Base-by-base conservation (phyloP, 2,797 vertebrate species). In the Clarias laeviceps region DNA sequence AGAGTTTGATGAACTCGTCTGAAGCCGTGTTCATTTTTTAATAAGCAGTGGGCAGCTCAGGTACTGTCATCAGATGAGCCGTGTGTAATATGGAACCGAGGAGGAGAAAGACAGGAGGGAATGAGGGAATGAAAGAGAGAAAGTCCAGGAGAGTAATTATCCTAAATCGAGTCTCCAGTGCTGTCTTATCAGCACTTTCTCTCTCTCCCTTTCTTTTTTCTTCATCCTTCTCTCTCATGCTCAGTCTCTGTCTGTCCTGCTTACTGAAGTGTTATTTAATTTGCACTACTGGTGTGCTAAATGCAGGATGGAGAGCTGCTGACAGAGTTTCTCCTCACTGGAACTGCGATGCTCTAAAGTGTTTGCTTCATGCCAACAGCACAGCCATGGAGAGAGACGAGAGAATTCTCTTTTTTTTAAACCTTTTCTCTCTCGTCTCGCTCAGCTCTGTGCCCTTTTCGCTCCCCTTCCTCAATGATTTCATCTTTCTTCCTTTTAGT, bases 21-120 rank as follows among this genome's bases (percentile, higher is more conserved):
- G 89, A 93, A 93, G 90, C 91, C 89, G 82, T 91, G 90, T 90
- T 93, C 91, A 87, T 84, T 94, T 94, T 94, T 93, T 94, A 94
- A 95, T 95, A 94, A 94, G 94, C 92, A 91, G 91, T 93, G 93
- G 93, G 92, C 93, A 94, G 93, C 92, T 92, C 93, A 93, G 93
- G 93, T 90, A 82, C 92, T 92, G 91, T 92, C 91, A 89, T 92
- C 91, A 88, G 69, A 92, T 92, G 90, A 93, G 90, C 93, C 91
- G 92, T 91, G 93, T 91, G 91, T 91, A 93, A 93, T 95, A 94
- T 95, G 50, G 61, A 84, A 84, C 69, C 92, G 93, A 93, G 84
- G 82, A 62, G 69, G 37, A 14, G 40, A 82, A 59, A 27, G 24
- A 54, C 34, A 27, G 66, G 77, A 88, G 83, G 62, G 90, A 86